A percentile compares a stretch with the other conserved stretches of the same genome.
Evolutionary conservation across 2,113 vertebrate genomes (phyloP).

Genomic region (Cyanocitta stelleri): DNA sequence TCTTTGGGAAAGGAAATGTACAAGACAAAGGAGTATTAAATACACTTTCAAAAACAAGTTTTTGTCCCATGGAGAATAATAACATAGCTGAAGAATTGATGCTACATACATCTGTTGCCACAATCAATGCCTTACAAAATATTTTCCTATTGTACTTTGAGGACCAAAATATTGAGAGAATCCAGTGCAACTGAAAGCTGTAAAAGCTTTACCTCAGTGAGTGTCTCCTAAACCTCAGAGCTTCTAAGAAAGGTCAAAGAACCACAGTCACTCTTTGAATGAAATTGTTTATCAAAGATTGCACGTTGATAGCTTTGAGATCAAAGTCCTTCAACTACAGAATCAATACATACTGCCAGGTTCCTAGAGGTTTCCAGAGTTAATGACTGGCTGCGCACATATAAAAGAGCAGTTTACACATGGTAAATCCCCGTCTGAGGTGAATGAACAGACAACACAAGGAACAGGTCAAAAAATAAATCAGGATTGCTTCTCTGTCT

Average conservation of each 20-base stretch:
- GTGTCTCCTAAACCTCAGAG: background rate
- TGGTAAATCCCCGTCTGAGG: background rate
- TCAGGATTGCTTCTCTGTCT: background rate
- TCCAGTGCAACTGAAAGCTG: background rate
- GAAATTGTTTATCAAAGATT: conserved; percentile 16
- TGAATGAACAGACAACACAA: background rate
- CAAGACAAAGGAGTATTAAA: background rate
- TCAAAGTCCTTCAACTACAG: conserved; percentile 14
- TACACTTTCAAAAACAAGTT: background rate
- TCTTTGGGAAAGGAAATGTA: background rate
- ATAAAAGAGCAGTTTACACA: background rate
- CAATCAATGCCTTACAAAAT: background rate
- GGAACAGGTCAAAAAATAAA: background rate
- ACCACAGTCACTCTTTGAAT: background rate
- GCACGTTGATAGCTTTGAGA: background rate
- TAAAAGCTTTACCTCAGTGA: background rate
- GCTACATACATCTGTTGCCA: background rate
- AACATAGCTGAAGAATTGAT: background rate
- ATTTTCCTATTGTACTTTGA: background rate
- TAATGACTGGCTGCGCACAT: background rate
- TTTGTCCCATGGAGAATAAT: background rate
- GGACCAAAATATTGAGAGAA: background rate
- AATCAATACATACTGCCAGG: background rate
- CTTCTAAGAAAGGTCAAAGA: background rate
- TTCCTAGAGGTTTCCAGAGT: background rate